These are phyloP conservation scores for Amphipoea oculea DNA, from an alignment of 2,888 invertebrate genomes.

Conservation along the genomic window DNA sequence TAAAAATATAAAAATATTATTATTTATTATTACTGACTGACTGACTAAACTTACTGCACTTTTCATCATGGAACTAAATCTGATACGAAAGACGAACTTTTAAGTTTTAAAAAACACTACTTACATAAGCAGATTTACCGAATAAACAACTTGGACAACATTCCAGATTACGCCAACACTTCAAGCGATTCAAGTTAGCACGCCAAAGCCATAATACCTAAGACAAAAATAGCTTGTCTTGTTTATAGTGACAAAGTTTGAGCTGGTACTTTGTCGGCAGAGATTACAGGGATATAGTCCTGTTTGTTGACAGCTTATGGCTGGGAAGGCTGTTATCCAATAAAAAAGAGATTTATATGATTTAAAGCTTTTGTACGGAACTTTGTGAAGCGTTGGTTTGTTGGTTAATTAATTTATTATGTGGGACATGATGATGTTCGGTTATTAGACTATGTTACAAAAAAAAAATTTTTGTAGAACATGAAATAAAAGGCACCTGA, in stretches of 20 bases:
- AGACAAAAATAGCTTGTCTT: slow-evolving; percentile 60
- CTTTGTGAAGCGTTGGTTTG: slow-evolving; percentile 36
- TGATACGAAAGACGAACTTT: background rate
- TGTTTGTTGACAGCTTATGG: slow-evolving; percentile 56
- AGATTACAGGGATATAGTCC: slow-evolving; percentile 50
- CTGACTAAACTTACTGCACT: background rate
- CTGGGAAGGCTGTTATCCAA: slow-evolving; percentile 54
- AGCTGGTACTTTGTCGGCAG: slow-evolving; percentile 47
- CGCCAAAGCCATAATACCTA: slow-evolving; percentile 38
- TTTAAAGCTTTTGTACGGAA: slow-evolving; percentile 33
- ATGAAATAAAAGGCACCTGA: background rate
- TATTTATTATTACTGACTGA: no score
- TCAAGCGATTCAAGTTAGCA: slow-evolving; percentile 10
- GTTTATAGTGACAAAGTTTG: slow-evolving; percentile 53
- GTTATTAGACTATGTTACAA: background rate
- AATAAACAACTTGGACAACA: slow-evolving; percentile 5
- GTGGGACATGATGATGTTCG: background rate
- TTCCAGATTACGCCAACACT: slow-evolving; percentile 22
- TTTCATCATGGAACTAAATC: background rate
- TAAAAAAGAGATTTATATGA: slow-evolving; percentile 48
- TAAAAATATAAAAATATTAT: no score
- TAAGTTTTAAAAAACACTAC: background rate
- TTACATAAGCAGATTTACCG: slow-evolving; percentile 18
- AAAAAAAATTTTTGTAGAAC: background rate
- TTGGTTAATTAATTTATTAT: slow-evolving; percentile 35